A percentile compares a stretch with the other conserved stretches of the same genome.
Evolutionary conservation across 2,888 invertebrate genomes (phyloP).

Genomic region (Trimorus sp.): DNA sequence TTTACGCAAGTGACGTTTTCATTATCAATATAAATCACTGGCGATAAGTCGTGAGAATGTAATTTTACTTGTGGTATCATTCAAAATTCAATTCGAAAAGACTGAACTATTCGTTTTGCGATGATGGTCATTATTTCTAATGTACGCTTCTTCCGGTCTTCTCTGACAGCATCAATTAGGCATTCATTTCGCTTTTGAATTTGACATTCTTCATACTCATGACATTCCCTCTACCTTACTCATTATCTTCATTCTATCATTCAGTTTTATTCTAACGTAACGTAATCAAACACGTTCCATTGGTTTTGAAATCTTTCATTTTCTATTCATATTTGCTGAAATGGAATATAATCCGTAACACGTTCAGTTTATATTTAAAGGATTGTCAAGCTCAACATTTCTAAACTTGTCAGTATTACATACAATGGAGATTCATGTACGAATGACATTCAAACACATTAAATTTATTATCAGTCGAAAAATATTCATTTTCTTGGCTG

Average conservation of each 20-base stretch:
- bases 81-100: too few relatives aligned
- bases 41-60: too few relatives aligned
- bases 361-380: slow-evolving; percentile 4
- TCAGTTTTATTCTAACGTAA: slow-evolving; percentile 31
- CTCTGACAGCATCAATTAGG: slow-evolving; percentile 16
- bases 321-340: slow-evolving; percentile 14
- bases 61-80: not conserved
- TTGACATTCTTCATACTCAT: slow-evolving; percentile 20
- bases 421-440: too few relatives aligned
- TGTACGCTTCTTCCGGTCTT: slow-evolving; percentile 18
- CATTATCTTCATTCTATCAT: slow-evolving; percentile 18
- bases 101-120: slow-evolving; percentile 10
- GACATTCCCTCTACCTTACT: slow-evolving; percentile 1
- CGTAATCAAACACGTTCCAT: slow-evolving; percentile 24
- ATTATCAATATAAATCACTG: too few relatives aligned
- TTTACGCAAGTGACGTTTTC: too few relatives aligned
- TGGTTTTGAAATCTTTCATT: slow-evolving; percentile 28
- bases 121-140: slow-evolving; percentile 8
- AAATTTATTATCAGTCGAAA: too few relatives aligned
- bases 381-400: not conserved
- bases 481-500: too few relatives aligned
- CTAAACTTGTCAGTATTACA: too few relatives aligned
- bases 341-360: slow-evolving; percentile 33
- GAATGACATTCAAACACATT: too few relatives aligned
- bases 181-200: slow-evolving; percentile 32